These are phyloP conservation scores for Malthinus flaveolus DNA, from an alignment of 2,888 invertebrate genomes.

Conservation along the genomic window DNA sequence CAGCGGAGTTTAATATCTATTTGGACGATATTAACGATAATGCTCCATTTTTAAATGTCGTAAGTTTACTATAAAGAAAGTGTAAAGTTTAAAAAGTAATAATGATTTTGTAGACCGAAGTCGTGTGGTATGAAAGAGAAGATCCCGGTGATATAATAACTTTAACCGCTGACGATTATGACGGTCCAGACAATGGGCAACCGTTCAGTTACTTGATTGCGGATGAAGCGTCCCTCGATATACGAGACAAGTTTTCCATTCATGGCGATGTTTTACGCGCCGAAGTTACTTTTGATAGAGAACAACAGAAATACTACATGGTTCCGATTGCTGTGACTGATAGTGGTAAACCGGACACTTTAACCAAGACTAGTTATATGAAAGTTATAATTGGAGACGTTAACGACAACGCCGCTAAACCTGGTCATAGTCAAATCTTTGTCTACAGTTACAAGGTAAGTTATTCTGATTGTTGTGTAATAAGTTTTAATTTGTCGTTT, in stretches of 20 bases:
- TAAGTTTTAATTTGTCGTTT: neutral
- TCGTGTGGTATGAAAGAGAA: constrained; percentile 83
- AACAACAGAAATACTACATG: constrained; percentile 81
- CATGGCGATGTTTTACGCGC: constrained; percentile 70
- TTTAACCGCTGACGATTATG: constrained; percentile 78
- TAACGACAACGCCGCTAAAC: constrained; percentile 89
- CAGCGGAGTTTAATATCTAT: constrained; percentile 68
- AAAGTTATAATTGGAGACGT: constrained; percentile 91
- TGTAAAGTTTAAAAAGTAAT: neutral
- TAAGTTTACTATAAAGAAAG: constrained; percentile 49
- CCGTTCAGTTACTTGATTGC: constrained; percentile 79
- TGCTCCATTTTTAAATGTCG: constrained; percentile 82
- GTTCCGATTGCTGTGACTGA: constrained; percentile 91
- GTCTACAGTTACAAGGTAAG: constrained; percentile 90
- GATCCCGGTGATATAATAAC: constrained; percentile 65
- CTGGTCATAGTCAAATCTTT: constrained; percentile 87
- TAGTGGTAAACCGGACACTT: constrained; percentile 67
- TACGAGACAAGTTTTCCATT: constrained; percentile 73
- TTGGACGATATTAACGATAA: constrained; percentile 92
- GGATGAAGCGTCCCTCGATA: constrained; percentile 67
- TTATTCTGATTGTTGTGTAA: no score
- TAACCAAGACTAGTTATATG: constrained; percentile 81
- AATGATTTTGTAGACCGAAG: constrained; percentile 61
- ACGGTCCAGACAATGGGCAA: constrained; percentile 80
- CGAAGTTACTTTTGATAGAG: constrained; percentile 80